These are phyloP conservation scores for Anolis sagrei DNA, from an alignment of 2,113 vertebrate genomes.

Conservation along the genomic window DNA sequence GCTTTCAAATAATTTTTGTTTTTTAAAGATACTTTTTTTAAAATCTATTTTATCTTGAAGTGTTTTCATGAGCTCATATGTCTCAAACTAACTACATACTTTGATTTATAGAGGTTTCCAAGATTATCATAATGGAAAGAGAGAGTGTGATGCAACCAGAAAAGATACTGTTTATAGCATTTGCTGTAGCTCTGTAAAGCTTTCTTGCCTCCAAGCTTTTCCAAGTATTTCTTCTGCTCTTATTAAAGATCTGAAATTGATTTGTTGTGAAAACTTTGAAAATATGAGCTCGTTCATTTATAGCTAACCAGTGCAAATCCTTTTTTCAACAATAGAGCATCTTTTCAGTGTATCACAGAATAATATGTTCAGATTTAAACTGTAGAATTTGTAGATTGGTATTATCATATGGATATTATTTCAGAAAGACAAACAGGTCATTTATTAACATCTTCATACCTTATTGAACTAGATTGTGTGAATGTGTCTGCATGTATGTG, in stretches of 20 bases:
- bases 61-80: constrained; percentile 37
- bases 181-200: background rate
- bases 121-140: constrained; percentile 18
- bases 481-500: no score
- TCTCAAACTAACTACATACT: constrained; percentile 42
- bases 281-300: background rate
- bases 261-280: constrained; percentile 3
- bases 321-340: constrained; percentile 9
- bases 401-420: no score
- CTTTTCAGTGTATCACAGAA: background rate
- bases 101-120: constrained; percentile 26
- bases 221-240: background rate
- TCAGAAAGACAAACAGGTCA: no score
- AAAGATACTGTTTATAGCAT: constrained; percentile 25
- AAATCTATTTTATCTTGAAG: constrained; percentile 15
- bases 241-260: background rate
- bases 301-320: background rate
- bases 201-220: background rate
- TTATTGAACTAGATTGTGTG: no score
- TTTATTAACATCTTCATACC: no score
- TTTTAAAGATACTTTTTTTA: constrained; percentile 12
- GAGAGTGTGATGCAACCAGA: constrained; percentile 14
- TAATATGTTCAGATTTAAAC: background rate
- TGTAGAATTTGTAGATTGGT: no score
- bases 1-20: constrained; percentile 19